These are phyloP conservation scores for Eurystomus gularis DNA, from an alignment of 2,113 vertebrate species.

Conservation along the genomic window DNA sequence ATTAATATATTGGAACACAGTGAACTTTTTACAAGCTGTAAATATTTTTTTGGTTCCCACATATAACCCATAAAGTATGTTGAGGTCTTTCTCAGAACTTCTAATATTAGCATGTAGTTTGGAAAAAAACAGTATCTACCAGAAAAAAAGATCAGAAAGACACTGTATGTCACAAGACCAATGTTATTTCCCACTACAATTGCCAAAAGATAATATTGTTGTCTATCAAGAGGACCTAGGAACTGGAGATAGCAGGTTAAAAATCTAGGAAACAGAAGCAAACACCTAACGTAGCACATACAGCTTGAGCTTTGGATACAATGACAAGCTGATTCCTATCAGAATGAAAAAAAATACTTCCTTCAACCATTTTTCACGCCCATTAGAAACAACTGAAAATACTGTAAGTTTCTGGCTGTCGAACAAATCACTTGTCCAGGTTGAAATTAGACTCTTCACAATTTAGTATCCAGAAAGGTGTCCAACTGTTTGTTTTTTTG, in stretches of 20 bases:
- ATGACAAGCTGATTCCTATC: no score
- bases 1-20: slow-evolving; percentile 35
- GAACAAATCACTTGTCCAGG: not conserved
- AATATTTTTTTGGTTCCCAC: not conserved
- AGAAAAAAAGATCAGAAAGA: not conserved
- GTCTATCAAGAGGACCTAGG: not conserved
- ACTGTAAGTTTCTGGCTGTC: not conserved
- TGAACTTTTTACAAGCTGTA: slow-evolving; percentile 20
- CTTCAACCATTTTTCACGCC: not conserved
- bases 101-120: not conserved
- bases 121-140: not conserved
- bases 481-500: not conserved
- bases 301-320: fast-evolving
- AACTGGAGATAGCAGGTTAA: not conserved
- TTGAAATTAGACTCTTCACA: not conserved
- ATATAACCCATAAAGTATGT: not conserved
- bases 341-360: not conserved
- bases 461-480: not conserved
- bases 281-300: not conserved
- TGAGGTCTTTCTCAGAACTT: not conserved
- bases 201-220: not conserved
- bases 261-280: not conserved
- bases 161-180: not conserved
- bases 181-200: not conserved
- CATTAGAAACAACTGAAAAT: not conserved